Percentiles rank a stretch among this genome's conserved stretches.
Evolutionary conservation across 2,797 vertebrate genomes (phyloP).

Genomic region (Poeciliopsis gracilis): DNA sequence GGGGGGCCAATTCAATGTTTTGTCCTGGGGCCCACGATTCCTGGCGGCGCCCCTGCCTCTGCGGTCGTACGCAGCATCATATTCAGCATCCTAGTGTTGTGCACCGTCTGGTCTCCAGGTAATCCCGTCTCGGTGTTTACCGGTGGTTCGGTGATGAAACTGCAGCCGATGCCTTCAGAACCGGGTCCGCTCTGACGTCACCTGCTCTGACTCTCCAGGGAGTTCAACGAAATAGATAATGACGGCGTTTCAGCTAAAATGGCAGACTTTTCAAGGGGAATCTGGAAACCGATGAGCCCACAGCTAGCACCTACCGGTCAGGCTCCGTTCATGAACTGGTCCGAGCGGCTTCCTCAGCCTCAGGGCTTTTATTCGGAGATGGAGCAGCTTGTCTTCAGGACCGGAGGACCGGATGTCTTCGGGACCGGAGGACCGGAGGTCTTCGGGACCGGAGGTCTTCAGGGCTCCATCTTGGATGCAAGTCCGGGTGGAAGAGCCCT

Average conservation of each 20-base stretch:
- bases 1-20: no score
- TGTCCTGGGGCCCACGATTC: no score
- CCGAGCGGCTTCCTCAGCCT: background rate
- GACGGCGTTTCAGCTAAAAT: background rate
- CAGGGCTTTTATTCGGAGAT: background rate
- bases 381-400: no score
- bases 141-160: background rate
- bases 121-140: background rate
- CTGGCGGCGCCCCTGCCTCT: no score
- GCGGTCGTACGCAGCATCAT: background rate
- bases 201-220: background rate
- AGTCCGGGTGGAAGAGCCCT: background rate
- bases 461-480: conserved; percentile 26
- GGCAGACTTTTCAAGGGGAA: background rate
- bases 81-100: background rate
- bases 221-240: background rate
- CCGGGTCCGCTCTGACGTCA: background rate
- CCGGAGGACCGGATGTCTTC: no score
- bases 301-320: conserved; percentile 40
- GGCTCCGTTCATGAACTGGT: conserved; percentile 34
- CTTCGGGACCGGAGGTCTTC: background rate
- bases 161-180: background rate
- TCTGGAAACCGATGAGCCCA: conserved; percentile 9
- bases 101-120: conserved; percentile 7
- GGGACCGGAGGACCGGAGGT: no score